A percentile compares a stretch with the other conserved stretches of the same genome.
phyloP scores from a whole-genome alignment of 1,140 invertebrate genomes.

The Magallana angulata region DNA sequence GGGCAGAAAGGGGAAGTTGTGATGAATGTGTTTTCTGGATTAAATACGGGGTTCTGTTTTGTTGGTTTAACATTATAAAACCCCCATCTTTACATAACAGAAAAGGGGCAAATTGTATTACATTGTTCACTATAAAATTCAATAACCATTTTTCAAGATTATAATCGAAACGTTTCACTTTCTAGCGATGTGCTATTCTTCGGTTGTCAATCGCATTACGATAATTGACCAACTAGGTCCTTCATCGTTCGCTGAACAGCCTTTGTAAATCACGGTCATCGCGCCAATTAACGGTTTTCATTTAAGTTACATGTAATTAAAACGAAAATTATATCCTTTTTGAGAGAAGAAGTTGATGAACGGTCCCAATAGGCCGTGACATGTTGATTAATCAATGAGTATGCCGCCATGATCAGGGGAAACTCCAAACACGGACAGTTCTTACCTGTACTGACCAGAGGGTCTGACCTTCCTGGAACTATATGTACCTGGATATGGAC shows the following conservation, averaged over 20 bases:
- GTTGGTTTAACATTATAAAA: not conserved
- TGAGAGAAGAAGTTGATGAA: not conserved
- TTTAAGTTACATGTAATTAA: slow-evolving; percentile 30
- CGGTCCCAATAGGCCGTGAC: not conserved
- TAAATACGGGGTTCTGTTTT: not conserved
- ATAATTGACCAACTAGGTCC: not conserved
- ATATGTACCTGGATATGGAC: too few relatives aligned
- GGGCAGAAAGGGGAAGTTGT: not conserved
- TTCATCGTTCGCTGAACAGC: not conserved
- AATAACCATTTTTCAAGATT: slow-evolving; percentile 35
- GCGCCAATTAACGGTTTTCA: not conserved
- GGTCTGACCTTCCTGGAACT: too few relatives aligned
- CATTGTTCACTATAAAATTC: not conserved
- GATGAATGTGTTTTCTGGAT: slow-evolving; percentile 2
- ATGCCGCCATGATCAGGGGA: not conserved
- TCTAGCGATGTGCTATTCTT: slow-evolving; percentile 2
- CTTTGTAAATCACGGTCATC: slow-evolving; percentile 5
- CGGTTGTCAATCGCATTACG: slow-evolving; percentile 1
- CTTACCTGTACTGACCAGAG: too few relatives aligned
- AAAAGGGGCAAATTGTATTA: not conserved
- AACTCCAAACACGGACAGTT: too few relatives aligned
- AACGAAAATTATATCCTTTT: not conserved
- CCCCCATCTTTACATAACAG: not conserved
- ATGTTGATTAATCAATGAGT: slow-evolving; percentile 2
- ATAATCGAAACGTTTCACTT: slow-evolving; percentile 24